A percentile compares a stretch with the other conserved stretches of the same genome.
phyloP scores from a whole-genome alignment of 2,888 invertebrate genomes.

The Oscheius sp. region DNA sequence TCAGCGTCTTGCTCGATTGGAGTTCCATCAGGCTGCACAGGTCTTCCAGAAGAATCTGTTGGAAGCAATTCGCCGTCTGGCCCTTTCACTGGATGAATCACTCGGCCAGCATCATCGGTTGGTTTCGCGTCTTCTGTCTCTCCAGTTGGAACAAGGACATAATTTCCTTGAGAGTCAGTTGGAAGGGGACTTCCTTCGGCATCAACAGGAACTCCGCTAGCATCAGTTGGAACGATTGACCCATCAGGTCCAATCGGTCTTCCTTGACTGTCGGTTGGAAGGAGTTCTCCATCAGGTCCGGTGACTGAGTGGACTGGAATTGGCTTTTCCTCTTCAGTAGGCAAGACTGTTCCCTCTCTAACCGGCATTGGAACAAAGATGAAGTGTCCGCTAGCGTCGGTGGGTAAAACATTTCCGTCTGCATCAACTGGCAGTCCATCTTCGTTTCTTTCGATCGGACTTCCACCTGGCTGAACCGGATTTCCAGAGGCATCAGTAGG shows the following conservation, averaged over 20 bases:
- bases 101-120: constrained; percentile 30
- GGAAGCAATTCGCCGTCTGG: constrained; percentile 47
- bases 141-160: constrained; percentile 27
- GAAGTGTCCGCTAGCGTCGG: constrained; percentile 45
- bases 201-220: constrained; percentile 33
- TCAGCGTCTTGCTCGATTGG: constrained; percentile 39
- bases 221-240: constrained; percentile 26
- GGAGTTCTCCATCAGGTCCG: constrained; percentile 39
- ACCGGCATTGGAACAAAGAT: too few species aligned
- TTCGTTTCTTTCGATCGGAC: constrained; percentile 38
- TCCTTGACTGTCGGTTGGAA: constrained; percentile 48
- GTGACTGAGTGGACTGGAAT: constrained; percentile 17
- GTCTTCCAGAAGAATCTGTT: constrained; percentile 48
- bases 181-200: constrained; percentile 43
- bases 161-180: constrained; percentile 51
- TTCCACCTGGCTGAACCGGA: constrained; percentile 32
- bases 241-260: constrained; percentile 37
- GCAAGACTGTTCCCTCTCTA: constrained; percentile 40
- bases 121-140: constrained; percentile 1
- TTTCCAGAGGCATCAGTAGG: constrained; percentile 36
- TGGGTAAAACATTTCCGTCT: constrained; percentile 40
- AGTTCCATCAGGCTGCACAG: constrained; percentile 19
- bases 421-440: constrained; percentile 41
- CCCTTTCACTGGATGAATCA: constrained; percentile 24
- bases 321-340: constrained; percentile 30